phyloP scores from a whole-genome alignment of 2,113 vertebrate genomes.

The Spea multiplicata region DNA sequence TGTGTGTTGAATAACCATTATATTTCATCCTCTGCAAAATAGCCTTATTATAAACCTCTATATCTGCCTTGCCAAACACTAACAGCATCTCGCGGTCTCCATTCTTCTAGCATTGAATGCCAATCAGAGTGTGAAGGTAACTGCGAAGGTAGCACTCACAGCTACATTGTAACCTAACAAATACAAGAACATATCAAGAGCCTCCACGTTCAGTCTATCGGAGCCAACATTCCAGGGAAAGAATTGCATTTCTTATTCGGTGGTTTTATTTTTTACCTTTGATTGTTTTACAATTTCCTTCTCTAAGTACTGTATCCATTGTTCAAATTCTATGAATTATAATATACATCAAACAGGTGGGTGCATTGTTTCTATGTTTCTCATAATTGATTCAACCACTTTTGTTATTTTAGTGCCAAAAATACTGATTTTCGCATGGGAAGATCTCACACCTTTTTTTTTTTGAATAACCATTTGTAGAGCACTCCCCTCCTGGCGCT shows the following conservation, averaged over 20 bases:
- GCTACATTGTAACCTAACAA: background rate
- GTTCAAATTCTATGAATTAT: background rate
- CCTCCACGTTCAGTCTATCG: background rate
- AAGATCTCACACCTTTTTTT: background rate
- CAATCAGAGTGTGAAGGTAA: background rate
- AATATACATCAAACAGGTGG: background rate
- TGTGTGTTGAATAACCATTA: background rate
- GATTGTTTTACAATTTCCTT: slow-evolving; percentile 35
- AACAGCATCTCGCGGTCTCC: background rate
- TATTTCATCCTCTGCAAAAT: background rate
- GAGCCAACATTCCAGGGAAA: slow-evolving; percentile 18
- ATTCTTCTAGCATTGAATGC: background rate
- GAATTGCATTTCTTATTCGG: slow-evolving; percentile 4
- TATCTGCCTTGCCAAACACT: background rate
- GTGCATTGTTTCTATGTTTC: background rate
- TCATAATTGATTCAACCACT: background rate
- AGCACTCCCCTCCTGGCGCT: background rate
- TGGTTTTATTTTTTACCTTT: slow-evolving; percentile 8
- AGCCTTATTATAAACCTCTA: background rate
- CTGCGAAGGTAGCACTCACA: background rate
- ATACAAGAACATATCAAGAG: no score
- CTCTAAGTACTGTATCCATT: background rate
- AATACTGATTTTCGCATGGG: background rate
- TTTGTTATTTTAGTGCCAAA: background rate
- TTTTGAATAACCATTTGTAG: background rate